A percentile compares a stretch with the other conserved stretches of the same genome.
These are phyloP conservation scores for Eupithecia centaureata DNA, from an alignment of 2,888 invertebrate species.

Conservation along the genomic window DNA sequence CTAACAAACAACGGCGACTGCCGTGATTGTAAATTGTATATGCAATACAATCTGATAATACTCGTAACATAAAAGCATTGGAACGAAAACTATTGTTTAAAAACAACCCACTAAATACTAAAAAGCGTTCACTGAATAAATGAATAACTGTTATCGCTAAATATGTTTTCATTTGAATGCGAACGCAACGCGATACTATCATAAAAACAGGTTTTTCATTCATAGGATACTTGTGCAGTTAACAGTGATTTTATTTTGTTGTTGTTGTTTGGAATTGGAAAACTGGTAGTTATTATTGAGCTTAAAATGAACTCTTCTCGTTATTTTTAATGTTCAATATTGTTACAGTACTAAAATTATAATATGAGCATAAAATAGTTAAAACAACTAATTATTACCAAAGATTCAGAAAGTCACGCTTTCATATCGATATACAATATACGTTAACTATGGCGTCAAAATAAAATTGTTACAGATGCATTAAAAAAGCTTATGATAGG, in stretches of 20 bases:
- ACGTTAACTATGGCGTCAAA: not conserved
- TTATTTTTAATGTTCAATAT: not conserved
- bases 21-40: too few relatives aligned
- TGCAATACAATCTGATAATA: not conserved
- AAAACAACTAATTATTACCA: not conserved
- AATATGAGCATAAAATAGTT: not conserved
- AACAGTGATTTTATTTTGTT: conserved; percentile 18
- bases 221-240: conserved; percentile 19
- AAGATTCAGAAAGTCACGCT: not conserved
- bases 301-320: not conserved
- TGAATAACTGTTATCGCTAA: conserved; percentile 9
- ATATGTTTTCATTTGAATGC: conserved; percentile 10
- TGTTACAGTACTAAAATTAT: not conserved
- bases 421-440: too few relatives aligned
- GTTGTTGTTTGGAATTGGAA: conserved; percentile 4
- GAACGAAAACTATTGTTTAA: not conserved
- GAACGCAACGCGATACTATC: conserved; percentile 13
- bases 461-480: too few relatives aligned
- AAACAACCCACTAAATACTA: not conserved
- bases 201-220: conserved; percentile 16
- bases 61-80: not conserved
- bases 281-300: conserved; percentile 12
- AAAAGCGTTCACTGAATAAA: not conserved
- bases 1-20: not conserved
- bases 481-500: too few relatives aligned